Conservation (phyloP, 2,888 invertebrate species). For the Amiota minor region DNA sequence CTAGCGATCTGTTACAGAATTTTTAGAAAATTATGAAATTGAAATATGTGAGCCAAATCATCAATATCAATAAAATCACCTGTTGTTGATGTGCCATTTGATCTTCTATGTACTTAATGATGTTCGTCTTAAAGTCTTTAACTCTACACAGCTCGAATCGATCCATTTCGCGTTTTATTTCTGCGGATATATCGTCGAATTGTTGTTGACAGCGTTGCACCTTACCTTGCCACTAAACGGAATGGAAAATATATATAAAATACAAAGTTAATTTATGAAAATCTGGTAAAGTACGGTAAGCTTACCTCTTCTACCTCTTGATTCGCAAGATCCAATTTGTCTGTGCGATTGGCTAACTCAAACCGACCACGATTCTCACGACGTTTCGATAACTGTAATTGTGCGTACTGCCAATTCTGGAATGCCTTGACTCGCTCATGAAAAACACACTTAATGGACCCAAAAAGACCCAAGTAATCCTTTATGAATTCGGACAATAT, state of each 20-base stretch:
- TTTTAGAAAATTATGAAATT: conserved; percentile 30
- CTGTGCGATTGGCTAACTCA: conserved; percentile 90
- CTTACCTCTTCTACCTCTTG: conserved; percentile 93
- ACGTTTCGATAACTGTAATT: conserved; percentile 93
- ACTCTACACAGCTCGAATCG: conserved; percentile 91
- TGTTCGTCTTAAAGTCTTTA: conserved; percentile 90
- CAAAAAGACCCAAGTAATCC: conserved; percentile 93
- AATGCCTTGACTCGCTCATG: conserved; percentile 84
- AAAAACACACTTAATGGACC: conserved; percentile 88
- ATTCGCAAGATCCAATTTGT: conserved; percentile 90
- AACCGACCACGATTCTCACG: conserved; percentile 94
- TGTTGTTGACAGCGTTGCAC: conserved; percentile 97
- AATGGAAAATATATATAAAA: not conserved
- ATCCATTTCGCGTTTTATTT: conserved; percentile 94
- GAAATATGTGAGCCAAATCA: conserved; percentile 21
- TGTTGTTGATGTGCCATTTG: conserved; percentile 96
- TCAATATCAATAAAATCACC: conserved; percentile 75
- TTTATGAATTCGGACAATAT: conserved; percentile 94
- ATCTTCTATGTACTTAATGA: conserved; percentile 93
- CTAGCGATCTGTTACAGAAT: conserved; percentile 62
- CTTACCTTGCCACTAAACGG: conserved; percentile 90
- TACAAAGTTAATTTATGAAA: not conserved
- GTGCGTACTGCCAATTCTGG: conserved; percentile 98
- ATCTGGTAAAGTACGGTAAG: not conserved
- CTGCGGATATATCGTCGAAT: conserved; percentile 94